Evolutionary conservation across 2,797 vertebrate species (phyloP), one percentile per base, ranked within the genome.

Genomic region (Lithobates pipiens): DNA sequence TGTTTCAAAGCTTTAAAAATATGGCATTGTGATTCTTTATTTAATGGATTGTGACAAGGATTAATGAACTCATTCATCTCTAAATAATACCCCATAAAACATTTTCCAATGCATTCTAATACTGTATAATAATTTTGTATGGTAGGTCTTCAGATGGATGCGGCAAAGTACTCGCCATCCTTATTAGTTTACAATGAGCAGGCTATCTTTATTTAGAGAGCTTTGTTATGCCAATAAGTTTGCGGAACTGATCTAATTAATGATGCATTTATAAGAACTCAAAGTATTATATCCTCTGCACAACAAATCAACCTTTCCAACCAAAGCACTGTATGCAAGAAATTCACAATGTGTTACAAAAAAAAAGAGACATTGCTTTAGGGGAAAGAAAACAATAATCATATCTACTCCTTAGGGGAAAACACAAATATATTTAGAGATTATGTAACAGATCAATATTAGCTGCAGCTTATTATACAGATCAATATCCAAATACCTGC

Each of bases 401-500:
- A 36, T 27, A 21, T 85, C 76, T 85, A 23, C 42, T 65, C 69
- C 83, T 85, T 77, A 67, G 76, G 68, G 69, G n/a, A 68, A 67
- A 74, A 67, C 54, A 74, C 54, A 72, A 75, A 80, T 80, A 76
- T 80, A 75, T 75, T 85, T 79, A 72, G 27, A 80, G 36, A 80
- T 78, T 67, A 85, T 74, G 69, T 85, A 54, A 75, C 61, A 57
- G 71, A 85, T 85, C 84, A 85, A 85, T 85, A 80, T 80, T 69
- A 80, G 71, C 61, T 69, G 23, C 50, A 71, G 23, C 16, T 75
- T 85, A 80, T 80, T 85, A 80, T 76, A 80, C 9, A 80, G 77
- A 68, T 85, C 77, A 80, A 85, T 85, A 80, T 57, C 77, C 83
- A 79, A 80, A 79, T 79, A 29, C 57, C 83, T 23, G 29, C 36